Conservation (phyloP, 2,888 invertebrate species). For the Coremacera marginata region DNA sequence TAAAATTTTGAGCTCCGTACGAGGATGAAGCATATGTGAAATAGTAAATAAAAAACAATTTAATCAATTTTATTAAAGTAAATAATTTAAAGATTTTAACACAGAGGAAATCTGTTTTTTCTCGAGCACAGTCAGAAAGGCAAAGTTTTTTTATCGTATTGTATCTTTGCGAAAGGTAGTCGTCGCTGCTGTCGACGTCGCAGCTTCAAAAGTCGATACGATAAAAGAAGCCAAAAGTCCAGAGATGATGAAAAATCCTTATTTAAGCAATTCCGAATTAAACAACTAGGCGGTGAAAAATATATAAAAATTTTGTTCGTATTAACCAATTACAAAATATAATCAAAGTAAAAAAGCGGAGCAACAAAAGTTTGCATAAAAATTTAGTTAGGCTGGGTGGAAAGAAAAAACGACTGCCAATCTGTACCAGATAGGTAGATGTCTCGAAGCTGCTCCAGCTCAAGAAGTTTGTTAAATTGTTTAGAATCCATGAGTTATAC, state of each 20-base stretch:
- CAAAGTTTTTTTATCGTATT: not conserved
- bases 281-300: not conserved
- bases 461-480: too few species aligned
- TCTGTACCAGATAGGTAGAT: too few species aligned
- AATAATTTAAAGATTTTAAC: not conserved
- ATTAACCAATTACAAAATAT: not conserved
- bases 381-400: too few species aligned
- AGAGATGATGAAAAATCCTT: not conserved
- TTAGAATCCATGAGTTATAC: too few species aligned
- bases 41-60: not conserved
- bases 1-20: not conserved
- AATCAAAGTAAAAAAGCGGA: conserved; percentile 18
- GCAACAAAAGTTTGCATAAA: too few species aligned
- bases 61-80: not conserved
- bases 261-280: not conserved
- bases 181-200: conserved; percentile 5
- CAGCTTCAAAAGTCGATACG: conserved; percentile 26
- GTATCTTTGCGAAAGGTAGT: not conserved
- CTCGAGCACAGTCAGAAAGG: not conserved
- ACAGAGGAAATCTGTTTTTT: not conserved
- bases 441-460: too few species aligned
- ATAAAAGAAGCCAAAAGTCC: conserved; percentile 19
- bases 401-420: too few species aligned
- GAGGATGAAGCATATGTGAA: conserved; percentile 12
- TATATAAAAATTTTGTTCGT: not conserved